Base-by-base conservation (phyloP, 2,888 invertebrate species). In the Barypeithes pellucidus region DNA sequence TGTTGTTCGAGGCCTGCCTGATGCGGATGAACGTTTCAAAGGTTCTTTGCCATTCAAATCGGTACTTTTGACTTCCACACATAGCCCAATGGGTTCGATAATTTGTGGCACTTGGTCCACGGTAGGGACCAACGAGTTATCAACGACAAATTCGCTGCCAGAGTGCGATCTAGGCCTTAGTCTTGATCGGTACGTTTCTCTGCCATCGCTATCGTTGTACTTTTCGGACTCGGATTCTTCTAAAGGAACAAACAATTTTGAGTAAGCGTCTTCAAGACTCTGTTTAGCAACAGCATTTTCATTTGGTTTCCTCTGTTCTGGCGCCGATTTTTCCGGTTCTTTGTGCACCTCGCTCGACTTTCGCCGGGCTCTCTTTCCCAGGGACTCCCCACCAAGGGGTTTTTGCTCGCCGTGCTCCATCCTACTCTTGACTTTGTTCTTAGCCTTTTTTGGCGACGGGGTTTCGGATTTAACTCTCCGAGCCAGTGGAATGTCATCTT, bases 401-500 rank as follows among this genome's bases (percentile, higher is more conserved):
- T 29, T 14, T 33, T 29, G 14, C 33, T 33, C 29, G 14, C 8
- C 24, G 24, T 11, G 3, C 12, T n/a, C n/a, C n/a, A 22, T 24
- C 24, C 2, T 29, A 14, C 14, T 52, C 12, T 52, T 52, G 5
- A 18, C 18, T 50, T 50, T 45, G 7, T 1, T 24, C 45, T 33
- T 62, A 14, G 11, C 9, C 16, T 62, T 62, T 11, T 47, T 43
- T 18, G 62, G 62, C 5, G 62, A 62, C 4, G 62, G 62, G 7
- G 62, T 29, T 33, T 29, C 29, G 16, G 62, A 43, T 12, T 29
- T 43, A 20, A 62, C 39, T 29, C 62, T 22, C 22, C 47, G 14
- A 7, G 62, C 29, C 22, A 62, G 33, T 7, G 62, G 62, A 4
- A 29, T 18, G 12, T 62, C 45, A 14, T 62, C 62, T 16, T 62